Evolutionary conservation across 2,797 vertebrate genomes (phyloP).

Genomic region (Crenuchus spilurus): DNA sequence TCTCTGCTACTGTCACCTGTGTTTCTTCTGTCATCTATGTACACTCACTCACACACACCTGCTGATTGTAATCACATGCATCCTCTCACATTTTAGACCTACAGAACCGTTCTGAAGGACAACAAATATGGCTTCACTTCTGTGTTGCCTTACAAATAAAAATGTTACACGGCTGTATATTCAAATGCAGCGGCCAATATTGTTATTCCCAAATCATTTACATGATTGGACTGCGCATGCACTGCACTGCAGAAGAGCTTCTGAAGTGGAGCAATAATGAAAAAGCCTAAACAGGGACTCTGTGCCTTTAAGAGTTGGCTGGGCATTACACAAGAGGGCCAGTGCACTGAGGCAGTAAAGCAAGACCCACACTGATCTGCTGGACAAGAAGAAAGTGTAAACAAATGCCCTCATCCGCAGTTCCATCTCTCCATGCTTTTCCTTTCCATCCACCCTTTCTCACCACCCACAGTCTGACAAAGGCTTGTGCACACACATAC

Average conservation of each 20-base stretch:
- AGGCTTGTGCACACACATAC: background rate
- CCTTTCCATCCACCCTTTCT: constrained; percentile 5
- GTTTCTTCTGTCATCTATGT: constrained; percentile 52
- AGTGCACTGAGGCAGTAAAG: constrained; percentile 42
- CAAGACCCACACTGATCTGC: constrained; percentile 34
- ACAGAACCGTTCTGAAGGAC: background rate
- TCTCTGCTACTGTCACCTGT: constrained; percentile 27
- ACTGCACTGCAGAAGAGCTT: background rate
- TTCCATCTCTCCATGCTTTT: background rate
- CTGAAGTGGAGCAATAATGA: background rate
- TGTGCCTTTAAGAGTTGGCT: constrained; percentile 52
- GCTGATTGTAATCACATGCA: background rate
- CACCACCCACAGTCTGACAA: background rate
- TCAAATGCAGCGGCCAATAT: background rate
- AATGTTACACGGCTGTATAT: background rate
- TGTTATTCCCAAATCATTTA: too few species aligned
- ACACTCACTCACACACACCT: constrained; percentile 41
- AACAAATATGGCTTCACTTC: background rate
- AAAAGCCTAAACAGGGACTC: background rate
- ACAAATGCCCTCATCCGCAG: constrained; percentile 33
- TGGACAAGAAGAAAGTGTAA: constrained; percentile 43
- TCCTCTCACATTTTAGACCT: background rate
- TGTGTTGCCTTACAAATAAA: too few species aligned
- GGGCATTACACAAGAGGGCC: constrained; percentile 53
- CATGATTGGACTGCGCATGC: background rate